phyloP scores from a whole-genome alignment of 2,888 invertebrate genomes.

The Liopterus haemorrhoidalis region DNA sequence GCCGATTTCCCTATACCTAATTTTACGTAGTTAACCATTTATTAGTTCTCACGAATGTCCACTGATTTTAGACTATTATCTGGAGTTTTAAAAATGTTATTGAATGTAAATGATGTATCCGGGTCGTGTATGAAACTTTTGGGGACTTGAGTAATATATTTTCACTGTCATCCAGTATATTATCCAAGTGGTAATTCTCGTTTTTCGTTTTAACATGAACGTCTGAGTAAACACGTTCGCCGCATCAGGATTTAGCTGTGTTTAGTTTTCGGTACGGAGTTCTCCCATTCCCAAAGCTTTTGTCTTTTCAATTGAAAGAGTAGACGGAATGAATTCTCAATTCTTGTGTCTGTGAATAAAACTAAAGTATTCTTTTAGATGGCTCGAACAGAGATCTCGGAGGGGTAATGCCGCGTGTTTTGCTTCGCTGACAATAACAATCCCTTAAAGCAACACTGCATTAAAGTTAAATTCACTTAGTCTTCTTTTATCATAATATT shows the following conservation, averaged over 20 bases:
- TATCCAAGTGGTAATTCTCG: slow-evolving; percentile 19
- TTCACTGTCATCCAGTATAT: slow-evolving; percentile 9
- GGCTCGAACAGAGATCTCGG: slow-evolving; percentile 8
- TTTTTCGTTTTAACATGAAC: slow-evolving; percentile 19
- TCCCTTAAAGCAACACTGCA: slow-evolving; percentile 21
- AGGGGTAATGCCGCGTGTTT: slow-evolving; percentile 4
- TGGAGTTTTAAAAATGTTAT: too few species aligned
- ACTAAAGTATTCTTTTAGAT: slow-evolving; percentile 15
- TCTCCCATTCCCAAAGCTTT: slow-evolving; percentile 32
- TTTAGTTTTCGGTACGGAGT: slow-evolving; percentile 23
- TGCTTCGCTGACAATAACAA: slow-evolving; percentile 20
- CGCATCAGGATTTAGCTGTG: slow-evolving; percentile 22
- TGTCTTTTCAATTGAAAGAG: slow-evolving; percentile 40
- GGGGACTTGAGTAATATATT: slow-evolving; percentile 6
- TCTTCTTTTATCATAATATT: slow-evolving; percentile 21
- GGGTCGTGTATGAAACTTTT: too few species aligned
- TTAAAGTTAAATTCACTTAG: slow-evolving; percentile 23
- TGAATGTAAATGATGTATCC: too few species aligned
- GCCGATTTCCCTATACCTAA: too few species aligned
- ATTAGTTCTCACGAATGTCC: too few species aligned
- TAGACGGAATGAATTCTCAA: slow-evolving; percentile 41
- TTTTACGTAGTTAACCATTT: too few species aligned
- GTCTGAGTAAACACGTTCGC: slow-evolving; percentile 22
- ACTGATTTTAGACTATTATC: too few species aligned
- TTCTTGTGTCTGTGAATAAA: slow-evolving; percentile 30